phyloP scores from a whole-genome alignment of 2,113 vertebrate species.

The Rhinoderma darwinii region DNA sequence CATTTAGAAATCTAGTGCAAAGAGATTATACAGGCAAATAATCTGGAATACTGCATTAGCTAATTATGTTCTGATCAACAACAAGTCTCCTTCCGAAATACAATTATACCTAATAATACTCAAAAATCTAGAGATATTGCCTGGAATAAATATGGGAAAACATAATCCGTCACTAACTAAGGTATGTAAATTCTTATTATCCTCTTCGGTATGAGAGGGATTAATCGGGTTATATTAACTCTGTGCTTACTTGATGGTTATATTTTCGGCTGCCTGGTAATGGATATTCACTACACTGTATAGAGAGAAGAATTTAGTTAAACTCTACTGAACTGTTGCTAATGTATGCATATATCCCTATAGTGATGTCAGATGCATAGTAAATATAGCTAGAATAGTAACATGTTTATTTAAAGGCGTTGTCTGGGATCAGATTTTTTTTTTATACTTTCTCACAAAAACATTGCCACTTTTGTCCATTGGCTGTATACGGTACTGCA shows the following conservation, averaged over 20 bases:
- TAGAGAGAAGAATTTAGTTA: too few species aligned
- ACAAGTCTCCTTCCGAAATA: background rate
- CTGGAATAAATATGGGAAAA: background rate
- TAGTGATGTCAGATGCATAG: too few species aligned
- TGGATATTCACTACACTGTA: background rate
- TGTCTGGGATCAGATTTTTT: too few species aligned
- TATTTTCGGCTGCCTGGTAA: background rate
- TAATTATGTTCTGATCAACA: background rate
- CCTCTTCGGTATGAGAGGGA: conserved; percentile 27
- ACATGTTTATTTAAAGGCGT: too few species aligned
- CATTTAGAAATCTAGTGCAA: too few species aligned
- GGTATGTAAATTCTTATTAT: conserved; percentile 19
- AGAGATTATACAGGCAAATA: too few species aligned
- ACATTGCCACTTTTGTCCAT: too few species aligned
- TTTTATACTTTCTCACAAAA: too few species aligned
- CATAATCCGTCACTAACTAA: background rate
- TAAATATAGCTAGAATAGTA: too few species aligned
- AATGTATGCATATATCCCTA: too few species aligned
- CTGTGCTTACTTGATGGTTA: background rate
- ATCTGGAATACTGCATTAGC: background rate
- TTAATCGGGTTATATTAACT: background rate
- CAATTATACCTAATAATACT: background rate
- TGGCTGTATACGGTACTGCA: too few species aligned
- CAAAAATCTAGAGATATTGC: background rate
- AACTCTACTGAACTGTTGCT: too few species aligned